These are phyloP conservation scores for Periophthalmus magnuspinnatus DNA, from an alignment of 2,797 vertebrate genomes.

Conservation along the genomic window DNA sequence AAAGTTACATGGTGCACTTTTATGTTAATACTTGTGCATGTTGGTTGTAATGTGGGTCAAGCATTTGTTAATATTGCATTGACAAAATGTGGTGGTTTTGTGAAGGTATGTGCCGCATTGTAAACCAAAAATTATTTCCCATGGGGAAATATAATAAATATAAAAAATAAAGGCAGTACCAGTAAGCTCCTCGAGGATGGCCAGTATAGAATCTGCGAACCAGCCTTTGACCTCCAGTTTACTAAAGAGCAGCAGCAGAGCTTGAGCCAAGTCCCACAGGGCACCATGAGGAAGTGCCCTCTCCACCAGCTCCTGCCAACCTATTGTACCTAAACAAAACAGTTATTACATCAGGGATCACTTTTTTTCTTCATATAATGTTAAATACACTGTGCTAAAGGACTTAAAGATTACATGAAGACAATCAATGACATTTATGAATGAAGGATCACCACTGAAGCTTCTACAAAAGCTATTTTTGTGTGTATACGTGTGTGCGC, in stretches of 20 bases:
- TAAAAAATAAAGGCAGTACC: slow-evolving; percentile 80
- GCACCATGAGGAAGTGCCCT: slow-evolving; percentile 74
- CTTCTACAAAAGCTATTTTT: no score
- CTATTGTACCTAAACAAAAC: slow-evolving; percentile 75
- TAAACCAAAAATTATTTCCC: neutral
- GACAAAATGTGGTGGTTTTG: neutral
- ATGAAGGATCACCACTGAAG: no score
- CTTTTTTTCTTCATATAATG: neutral
- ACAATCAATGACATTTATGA: no score
- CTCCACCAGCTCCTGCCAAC: slow-evolving; percentile 84
- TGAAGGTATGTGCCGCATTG: neutral
- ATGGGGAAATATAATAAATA: no score
- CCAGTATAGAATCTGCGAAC: slow-evolving; percentile 80
- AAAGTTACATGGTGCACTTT: no score
- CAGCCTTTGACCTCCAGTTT: slow-evolving; percentile 76
- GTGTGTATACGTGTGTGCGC: no score
- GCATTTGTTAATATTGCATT: no score
- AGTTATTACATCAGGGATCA: neutral
- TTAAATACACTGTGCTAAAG: neutral
- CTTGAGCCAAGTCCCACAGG: slow-evolving; percentile 82
- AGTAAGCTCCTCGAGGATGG: slow-evolving; percentile 86
- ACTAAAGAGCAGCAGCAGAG: slow-evolving; percentile 78
- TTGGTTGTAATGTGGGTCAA: no score
- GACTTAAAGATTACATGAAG: no score
- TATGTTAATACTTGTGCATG: no score